phyloP scores from a whole-genome alignment of 2,113 vertebrate genomes.

The Malurus melanocephalus region DNA sequence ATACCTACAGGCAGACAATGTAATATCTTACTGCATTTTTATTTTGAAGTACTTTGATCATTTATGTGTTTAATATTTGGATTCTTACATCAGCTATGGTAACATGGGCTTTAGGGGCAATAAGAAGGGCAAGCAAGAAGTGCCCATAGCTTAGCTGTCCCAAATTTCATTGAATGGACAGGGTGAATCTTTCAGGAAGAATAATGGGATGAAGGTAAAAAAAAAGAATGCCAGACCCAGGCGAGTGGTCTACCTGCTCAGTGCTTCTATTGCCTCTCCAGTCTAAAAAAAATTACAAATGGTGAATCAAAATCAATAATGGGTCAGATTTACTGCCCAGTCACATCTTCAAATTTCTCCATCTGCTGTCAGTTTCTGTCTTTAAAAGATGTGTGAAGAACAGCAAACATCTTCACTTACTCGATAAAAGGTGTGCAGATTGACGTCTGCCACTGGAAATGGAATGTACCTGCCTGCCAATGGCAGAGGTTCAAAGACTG shows the following conservation, averaged over 20 bases:
- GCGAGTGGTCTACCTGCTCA: not conserved
- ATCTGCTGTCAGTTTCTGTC: not conserved
- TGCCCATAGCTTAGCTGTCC: not conserved
- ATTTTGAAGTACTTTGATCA: not conserved
- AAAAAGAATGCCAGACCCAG: not conserved
- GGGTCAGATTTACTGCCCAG: not conserved
- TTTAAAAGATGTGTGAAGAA: not conserved
- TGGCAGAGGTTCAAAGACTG: not conserved
- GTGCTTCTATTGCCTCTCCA: not conserved
- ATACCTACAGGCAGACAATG: not conserved
- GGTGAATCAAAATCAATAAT: not conserved
- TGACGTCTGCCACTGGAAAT: not conserved
- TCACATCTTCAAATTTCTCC: not conserved
- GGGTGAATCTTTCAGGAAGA: not conserved
- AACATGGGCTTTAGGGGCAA: not conserved
- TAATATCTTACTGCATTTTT: not conserved
- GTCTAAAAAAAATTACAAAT: not conserved
- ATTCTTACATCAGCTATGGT: not conserved
- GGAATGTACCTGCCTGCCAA: fast-evolving
- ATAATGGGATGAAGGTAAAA: not conserved
- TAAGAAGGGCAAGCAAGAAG: not conserved
- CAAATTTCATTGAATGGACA: not conserved
- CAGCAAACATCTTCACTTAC: not conserved
- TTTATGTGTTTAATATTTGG: not conserved
- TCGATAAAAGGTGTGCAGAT: not conserved